Base-by-base conservation (phyloP, 2,797 vertebrate genomes). In the Myotis myotis region DNA sequence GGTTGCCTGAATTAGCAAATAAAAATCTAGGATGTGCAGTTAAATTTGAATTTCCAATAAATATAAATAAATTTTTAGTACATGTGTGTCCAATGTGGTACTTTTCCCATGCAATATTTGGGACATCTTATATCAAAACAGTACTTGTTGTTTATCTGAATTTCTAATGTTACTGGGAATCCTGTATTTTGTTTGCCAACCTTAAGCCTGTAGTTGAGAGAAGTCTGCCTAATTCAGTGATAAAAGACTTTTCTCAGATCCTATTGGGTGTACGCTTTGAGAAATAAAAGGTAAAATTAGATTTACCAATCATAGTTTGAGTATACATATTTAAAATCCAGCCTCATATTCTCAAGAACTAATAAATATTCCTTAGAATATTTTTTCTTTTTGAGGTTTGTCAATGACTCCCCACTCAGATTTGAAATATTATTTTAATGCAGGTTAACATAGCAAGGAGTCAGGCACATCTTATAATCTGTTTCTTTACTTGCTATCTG, bases 41-140 rank as follows among this genome's bases (percentile, higher is more conserved):
- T 81, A 57, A 38, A 75, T 71, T 28, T 89, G 64, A 94, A 86
- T 91, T 91, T 92, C 25, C 74, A 36, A 47, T 33, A 74, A 53
- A 87, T 8, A 25, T 30, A 25, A 92, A 71, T 60, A 49, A 19
- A 28, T 91, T 94, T 93, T 81, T 75, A 75, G 15, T 66, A 41
- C 57, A 44, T 49, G 8, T 51, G 55, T 55, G 23, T 64, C 11
- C n/a, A 71, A 51, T 71, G 55, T 22, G 8, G 30, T 60, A 33
- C 93, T 66, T 85, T 11, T 44, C 16, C 38, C 30, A 85, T 30
- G 47, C 11, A 80, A 38, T 71, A 87, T 53, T 79, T 87, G 79
- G 23, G 10, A n/a, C 16, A 75, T n/a, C 16, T 85, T 89, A n/a
- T 11, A 57, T 47, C 8, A 71, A 80, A 89, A 74, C 25, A 64